Percentiles rank a stretch among this genome's conserved stretches.
These are phyloP conservation scores for Sericinus montela DNA, from an alignment of 2,888 invertebrate genomes.

Conservation along the genomic window DNA sequence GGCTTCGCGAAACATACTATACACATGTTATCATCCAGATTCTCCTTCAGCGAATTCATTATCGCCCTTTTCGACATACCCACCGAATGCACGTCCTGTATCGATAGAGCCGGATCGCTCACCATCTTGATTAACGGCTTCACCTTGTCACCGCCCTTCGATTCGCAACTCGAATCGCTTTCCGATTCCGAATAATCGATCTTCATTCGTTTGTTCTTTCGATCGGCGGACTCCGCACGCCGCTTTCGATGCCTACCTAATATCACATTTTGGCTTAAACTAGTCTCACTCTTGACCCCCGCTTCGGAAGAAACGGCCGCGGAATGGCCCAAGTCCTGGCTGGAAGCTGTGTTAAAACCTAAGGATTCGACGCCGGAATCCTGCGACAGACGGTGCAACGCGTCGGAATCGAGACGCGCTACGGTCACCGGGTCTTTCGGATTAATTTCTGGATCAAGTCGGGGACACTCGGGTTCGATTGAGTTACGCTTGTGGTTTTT, in stretches of 20 bases:
- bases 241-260: conserved; percentile 29
- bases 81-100: conserved; percentile 32
- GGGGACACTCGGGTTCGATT: conserved; percentile 19
- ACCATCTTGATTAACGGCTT: conserved; percentile 53
- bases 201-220: conserved; percentile 41
- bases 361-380: conserved; percentile 54
- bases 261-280: conserved; percentile 22
- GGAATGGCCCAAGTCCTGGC: conserved; percentile 39
- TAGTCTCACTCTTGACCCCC: conserved; percentile 20
- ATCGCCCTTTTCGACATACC: conserved; percentile 41
- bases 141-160: too few relatives aligned
- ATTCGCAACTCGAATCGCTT: conserved; percentile 26
- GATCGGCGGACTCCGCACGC: conserved; percentile 44
- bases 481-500: conserved; percentile 47
- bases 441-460: conserved; percentile 3
- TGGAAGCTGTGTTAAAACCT: conserved; percentile 35
- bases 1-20: conserved; percentile 81
- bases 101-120: conserved; percentile 60
- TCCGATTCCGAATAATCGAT: conserved; percentile 37
- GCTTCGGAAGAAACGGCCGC: conserved; percentile 17
- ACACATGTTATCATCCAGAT: conserved; percentile 60
- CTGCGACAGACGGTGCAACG: conserved; percentile 40
- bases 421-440: background rate
- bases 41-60: conserved; percentile 41
- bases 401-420: conserved; percentile 1